Evolutionary conservation across 2,888 invertebrate genomes (phyloP), one percentile per base, ranked within the genome.

Genomic region (Ypsolopha scabrella): DNA sequence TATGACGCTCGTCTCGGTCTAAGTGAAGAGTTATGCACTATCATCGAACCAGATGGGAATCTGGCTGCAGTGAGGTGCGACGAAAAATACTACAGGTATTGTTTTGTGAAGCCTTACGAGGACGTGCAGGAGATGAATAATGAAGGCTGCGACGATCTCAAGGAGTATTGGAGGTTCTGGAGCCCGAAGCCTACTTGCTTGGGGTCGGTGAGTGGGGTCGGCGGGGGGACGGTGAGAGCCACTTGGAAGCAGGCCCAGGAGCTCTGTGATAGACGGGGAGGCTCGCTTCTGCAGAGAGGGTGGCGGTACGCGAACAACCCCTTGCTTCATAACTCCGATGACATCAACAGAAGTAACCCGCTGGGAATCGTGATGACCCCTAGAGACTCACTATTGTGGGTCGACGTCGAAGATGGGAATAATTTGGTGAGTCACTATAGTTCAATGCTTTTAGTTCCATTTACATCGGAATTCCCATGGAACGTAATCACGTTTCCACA

Each of bases 291-390:
- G 11, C 75, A 77, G 39, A 70, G 67, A 35, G 87, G 86, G 0
- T 87, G 87, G 82, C 67, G 74, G 51, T 83, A 82, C 54, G 70
- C 79, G 0, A 87, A 82, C 53, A 65, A 71, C 54, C 72, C 70
- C 0, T 49, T 61, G 34, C 57, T 75, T 41, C 63, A 62, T 39
- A 51, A 47, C 34, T 54, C 61, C 0, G 59, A 61, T 6, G 63
- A 58, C 6, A 51, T 53, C 2, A 59, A 57, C 41, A 61, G 67
- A 46, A 65, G 63, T 7, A 70, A 72, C 51, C 86, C 86, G 0
- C 55, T 82, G 52, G 80, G 78, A 2, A 62, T 83, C 2, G 60
- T 69, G 7, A 68, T 70, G 58, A 65, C 63, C 34, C 51, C 64
- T 2, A 67, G 62, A 35, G 62, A 61, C 13, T 63, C 60, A n/a